Conservation (phyloP, 2,888 invertebrate species). For the Phyllotreta striolata region DNA sequence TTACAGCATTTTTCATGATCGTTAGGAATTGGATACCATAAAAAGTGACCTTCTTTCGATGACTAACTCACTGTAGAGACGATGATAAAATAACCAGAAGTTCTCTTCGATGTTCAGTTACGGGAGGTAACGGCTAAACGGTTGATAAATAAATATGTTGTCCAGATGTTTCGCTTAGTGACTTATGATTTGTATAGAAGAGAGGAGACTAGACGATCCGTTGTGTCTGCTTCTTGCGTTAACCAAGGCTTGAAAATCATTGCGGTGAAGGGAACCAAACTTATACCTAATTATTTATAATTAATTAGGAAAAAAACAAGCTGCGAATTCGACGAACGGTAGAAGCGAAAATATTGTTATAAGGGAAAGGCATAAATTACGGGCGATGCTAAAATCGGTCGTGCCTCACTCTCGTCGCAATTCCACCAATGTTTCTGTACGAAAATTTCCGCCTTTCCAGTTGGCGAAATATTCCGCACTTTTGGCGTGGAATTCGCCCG, state of each 20-base stretch:
- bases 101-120: constrained; percentile 10
- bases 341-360: too few relatives aligned
- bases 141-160: constrained; percentile 38
- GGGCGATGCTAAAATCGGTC: too few relatives aligned
- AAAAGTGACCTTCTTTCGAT: constrained; percentile 10
- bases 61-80: background rate
- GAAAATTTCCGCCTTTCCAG: constrained; percentile 15
- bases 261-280: too few relatives aligned
- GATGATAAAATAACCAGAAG: constrained; percentile 26
- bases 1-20: too few relatives aligned
- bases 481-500: constrained; percentile 16
- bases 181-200: constrained; percentile 39
- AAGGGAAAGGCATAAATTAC: too few relatives aligned
- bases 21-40: background rate
- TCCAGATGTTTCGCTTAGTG: constrained; percentile 39
- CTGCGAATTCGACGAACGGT: too few relatives aligned
- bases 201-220: constrained; percentile 37
- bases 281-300: too few relatives aligned
- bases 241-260: background rate
- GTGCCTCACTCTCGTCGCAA: too few relatives aligned
- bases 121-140: constrained; percentile 21
- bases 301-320: too few relatives aligned
- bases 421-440: background rate
- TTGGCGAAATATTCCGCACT: constrained; percentile 22
- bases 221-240: constrained; percentile 28